Percentiles rank a stretch among this genome's conserved stretches.
These are phyloP conservation scores for Drosophila anomalata DNA, from an alignment of 2,888 invertebrate genomes.

Conservation along the genomic window DNA sequence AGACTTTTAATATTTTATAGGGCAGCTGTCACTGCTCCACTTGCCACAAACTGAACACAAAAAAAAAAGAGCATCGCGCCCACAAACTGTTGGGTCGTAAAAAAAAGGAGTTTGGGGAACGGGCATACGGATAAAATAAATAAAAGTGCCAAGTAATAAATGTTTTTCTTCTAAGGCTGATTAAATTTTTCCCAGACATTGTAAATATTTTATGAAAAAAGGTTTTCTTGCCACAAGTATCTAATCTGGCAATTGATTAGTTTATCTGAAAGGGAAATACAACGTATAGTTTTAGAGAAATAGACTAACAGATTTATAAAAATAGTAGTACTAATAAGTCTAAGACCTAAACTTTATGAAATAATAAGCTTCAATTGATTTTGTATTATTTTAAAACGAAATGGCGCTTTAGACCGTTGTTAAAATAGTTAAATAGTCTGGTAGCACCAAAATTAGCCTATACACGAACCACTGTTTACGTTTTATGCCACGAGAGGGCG, in stretches of 20 bases:
- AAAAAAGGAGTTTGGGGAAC: constrained; percentile 29
- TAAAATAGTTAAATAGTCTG: neutral
- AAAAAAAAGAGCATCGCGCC: constrained; percentile 5
- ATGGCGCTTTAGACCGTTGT: neutral
- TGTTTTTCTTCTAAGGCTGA: constrained; percentile 23
- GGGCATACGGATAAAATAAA: constrained; percentile 28
- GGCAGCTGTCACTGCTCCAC: constrained; percentile 62
- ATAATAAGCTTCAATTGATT: neutral
- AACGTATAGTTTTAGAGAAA: too few species aligned
- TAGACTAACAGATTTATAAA: too few species aligned
- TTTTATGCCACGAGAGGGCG: neutral
- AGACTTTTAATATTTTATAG: constrained; percentile 71
- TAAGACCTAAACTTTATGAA: too few species aligned
- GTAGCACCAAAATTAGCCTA: neutral
- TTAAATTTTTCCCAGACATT: constrained; percentile 26
- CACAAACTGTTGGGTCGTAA: constrained; percentile 21
- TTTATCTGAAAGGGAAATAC: too few species aligned
- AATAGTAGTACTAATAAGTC: too few species aligned
- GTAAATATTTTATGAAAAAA: constrained; percentile 17
- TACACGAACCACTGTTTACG: neutral
- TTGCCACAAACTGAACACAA: constrained; percentile 11
- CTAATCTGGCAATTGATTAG: neutral
- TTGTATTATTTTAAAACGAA: neutral
- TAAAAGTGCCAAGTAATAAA: constrained; percentile 24
- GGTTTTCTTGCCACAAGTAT: constrained; percentile 1